These are phyloP conservation scores for Poeciliopsis occidentalis DNA, from an alignment of 2,113 vertebrate genomes.

Conservation along the genomic window DNA sequence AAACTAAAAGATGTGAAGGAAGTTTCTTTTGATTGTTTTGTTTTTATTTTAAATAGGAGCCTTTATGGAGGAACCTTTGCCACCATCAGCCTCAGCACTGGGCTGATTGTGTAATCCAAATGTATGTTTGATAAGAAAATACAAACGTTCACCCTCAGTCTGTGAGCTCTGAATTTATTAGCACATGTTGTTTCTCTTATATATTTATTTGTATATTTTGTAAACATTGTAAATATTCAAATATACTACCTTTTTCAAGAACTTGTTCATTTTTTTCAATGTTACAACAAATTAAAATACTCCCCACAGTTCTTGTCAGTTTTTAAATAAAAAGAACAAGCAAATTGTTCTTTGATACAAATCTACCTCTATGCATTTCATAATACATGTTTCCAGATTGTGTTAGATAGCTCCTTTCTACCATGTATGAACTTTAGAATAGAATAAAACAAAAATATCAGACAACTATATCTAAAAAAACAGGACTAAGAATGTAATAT, in stretches of 20 bases:
- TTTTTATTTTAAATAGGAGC: neutral
- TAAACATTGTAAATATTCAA: conserved; percentile 61
- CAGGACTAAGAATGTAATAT: no score
- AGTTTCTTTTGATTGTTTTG: neutral
- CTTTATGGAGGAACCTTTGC: conserved; percentile 12
- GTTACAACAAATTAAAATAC: neutral
- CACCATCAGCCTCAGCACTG: conserved; percentile 1
- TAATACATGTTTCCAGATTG: neutral
- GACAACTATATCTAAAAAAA: no score
- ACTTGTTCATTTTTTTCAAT: conserved; percentile 32
- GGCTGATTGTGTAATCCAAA: conserved; percentile 23
- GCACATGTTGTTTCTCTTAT: conserved; percentile 22
- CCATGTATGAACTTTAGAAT: neutral
- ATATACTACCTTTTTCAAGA: conserved; percentile 36
- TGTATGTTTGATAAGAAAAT: conserved; percentile 49
- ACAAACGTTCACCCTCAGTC: conserved; percentile 51
- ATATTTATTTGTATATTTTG: conserved; percentile 78
- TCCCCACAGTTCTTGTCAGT: neutral
- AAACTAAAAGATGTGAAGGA: neutral
- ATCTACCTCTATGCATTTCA: neutral
- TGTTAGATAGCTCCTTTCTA: neutral
- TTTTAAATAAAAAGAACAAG: neutral
- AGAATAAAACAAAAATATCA: no score
- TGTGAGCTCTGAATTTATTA: conserved; percentile 58
- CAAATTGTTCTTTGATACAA: neutral